Base-by-base conservation (phyloP, 2,888 invertebrate species). In the Leptogaster cylindrica region DNA sequence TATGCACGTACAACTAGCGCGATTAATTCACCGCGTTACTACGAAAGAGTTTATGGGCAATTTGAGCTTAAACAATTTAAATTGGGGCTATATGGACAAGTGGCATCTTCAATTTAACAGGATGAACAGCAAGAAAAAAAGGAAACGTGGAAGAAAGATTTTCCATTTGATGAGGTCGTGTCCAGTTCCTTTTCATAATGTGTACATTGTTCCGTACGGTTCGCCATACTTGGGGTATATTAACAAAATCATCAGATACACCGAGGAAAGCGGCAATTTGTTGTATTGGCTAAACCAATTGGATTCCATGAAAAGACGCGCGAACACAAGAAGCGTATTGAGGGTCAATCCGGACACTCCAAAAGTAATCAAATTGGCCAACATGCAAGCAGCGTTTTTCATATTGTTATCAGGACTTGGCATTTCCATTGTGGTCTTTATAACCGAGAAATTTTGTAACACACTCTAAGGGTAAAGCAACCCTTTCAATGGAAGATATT, bases 131-230 rank as follows among this genome's bases (percentile, higher is more conserved):
- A 74, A 76, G 2, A 70, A 70, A 1, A 77, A 80, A 28, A 72
- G 74, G 31, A 23, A 73, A 10, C 73, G 79, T 27, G 84, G 84
- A 0, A 80, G 82, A 36, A 82, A 83, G 0, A 36, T 84, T 0
- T 86, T 79, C 69, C 84, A 85, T 71, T 77, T 81, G 0, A 82
- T 84, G 74, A 71, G 73, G 6, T 82, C 83, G 25, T 86, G 86
- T 71, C 84, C 86, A 10, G 80, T 86, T 0, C 86, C 86, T 0
- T 85, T 84, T 73, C 82, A 82, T 14, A 82, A 84, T 0, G 85
- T 85, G 0, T 86, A 84, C 68, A 84, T 84, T 1, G 76, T 85
- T 7, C 82, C 83, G n/a, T 84, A 85, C 70, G 87, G 87, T 1
- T 86, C 86, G 27, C 86, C 86, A 0, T 86, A 84, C 73, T 75